Evolutionary conservation across 2,888 invertebrate genomes (phyloP).

Genomic region (Germaria angustata): DNA sequence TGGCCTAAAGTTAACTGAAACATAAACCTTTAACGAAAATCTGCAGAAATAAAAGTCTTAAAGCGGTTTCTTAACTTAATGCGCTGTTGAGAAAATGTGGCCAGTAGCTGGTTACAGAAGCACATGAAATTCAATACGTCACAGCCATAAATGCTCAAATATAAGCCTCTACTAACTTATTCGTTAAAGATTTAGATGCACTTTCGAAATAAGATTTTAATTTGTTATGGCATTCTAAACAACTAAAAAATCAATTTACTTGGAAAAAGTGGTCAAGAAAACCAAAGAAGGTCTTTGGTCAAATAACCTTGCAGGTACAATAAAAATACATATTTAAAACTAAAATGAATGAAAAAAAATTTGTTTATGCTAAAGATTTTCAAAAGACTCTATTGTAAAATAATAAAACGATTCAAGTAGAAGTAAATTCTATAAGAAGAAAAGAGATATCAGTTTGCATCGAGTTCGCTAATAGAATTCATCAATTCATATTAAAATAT

Average conservation of each 20-base stretch:
- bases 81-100: background rate
- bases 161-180: background rate
- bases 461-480: no score
- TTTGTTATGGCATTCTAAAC: background rate
- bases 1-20: conserved; percentile 34
- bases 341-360: no score
- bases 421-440: no score
- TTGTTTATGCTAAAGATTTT: no score
- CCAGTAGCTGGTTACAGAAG: conserved; percentile 43
- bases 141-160: conserved; percentile 6
- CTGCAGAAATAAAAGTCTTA: conserved; percentile 26
- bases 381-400: no score
- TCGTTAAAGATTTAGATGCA: background rate
- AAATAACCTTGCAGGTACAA: background rate
- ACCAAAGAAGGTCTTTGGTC: background rate
- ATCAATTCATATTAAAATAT: no score
- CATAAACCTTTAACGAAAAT: conserved; percentile 28
- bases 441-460: no score
- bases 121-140: conserved; percentile 60
- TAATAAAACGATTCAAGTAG: no score
- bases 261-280: background rate
- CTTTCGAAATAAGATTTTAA: background rate
- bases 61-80: conserved; percentile 6
- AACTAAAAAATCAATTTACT: background rate
- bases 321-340: background rate